Conservation (phyloP, 2,113 vertebrate genomes). For the Otis tarda region DNA sequence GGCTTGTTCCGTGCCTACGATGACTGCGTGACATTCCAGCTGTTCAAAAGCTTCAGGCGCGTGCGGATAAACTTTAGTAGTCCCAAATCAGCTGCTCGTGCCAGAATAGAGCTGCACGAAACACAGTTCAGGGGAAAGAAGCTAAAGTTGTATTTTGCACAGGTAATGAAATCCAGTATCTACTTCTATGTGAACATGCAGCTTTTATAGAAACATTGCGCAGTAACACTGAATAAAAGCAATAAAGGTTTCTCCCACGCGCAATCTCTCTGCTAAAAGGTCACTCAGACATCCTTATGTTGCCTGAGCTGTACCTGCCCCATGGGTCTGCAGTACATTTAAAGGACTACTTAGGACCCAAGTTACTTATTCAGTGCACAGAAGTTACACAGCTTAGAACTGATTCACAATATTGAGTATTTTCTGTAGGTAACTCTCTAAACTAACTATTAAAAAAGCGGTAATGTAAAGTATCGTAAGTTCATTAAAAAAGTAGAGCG, state of each 20-base stretch:
- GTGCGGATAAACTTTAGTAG: conserved; percentile 87
- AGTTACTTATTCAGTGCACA: not conserved
- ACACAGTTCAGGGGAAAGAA: conserved; percentile 89
- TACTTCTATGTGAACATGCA: not conserved
- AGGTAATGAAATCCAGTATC: conserved; percentile 71
- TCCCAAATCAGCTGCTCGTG: conserved; percentile 85
- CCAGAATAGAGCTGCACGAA: conserved; percentile 89
- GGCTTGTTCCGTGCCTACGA: conserved; percentile 85
- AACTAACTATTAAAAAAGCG: not conserved
- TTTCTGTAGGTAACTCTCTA: not conserved
- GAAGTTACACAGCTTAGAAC: not conserved
- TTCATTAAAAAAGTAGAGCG: not conserved
- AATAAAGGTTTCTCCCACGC: not conserved
- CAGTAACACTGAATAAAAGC: not conserved
- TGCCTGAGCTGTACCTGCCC: not conserved
- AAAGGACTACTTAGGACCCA: not conserved
- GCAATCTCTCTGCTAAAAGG: not conserved
- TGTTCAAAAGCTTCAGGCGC: conserved; percentile 89
- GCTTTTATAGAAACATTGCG: not conserved
- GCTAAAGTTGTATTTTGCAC: conserved; percentile 87
- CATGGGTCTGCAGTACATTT: not conserved
- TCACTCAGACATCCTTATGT: not conserved
- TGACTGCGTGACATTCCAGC: conserved; percentile 85
- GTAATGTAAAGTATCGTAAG: not conserved
- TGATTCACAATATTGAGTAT: not conserved